phyloP scores from a whole-genome alignment of 1,140 invertebrate species.

The Globodera rostochiensis region DNA sequence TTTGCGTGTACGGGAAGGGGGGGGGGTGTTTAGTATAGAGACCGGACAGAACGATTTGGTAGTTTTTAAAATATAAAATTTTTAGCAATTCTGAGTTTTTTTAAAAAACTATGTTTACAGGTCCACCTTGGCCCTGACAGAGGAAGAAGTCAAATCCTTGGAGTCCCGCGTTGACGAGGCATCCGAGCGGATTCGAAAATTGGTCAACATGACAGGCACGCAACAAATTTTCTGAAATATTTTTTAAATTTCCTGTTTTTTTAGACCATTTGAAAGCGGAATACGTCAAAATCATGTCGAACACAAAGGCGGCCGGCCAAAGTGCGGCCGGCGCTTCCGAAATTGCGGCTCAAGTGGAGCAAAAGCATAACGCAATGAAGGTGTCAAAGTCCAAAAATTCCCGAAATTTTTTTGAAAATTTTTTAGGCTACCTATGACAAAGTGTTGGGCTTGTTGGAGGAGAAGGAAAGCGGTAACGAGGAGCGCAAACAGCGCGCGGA shows the following conservation, averaged over 20 bases:
- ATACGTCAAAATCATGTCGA: constrained; percentile 57
- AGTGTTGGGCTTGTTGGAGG: constrained; percentile 47
- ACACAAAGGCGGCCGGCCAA: constrained; percentile 41
- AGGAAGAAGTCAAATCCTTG: constrained; percentile 37
- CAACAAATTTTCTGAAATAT: background rate
- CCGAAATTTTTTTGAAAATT: background rate
- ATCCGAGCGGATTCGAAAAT: constrained; percentile 28
- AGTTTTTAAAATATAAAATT: constrained; percentile 8
- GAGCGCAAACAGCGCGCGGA: constrained; percentile 51
- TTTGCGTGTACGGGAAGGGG: too few species aligned
- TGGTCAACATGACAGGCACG: constrained; percentile 44
- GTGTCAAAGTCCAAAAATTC: constrained; percentile 20
- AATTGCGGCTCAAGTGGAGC: constrained; percentile 40
- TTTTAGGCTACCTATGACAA: constrained; percentile 51
- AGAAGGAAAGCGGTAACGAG: constrained; percentile 57
- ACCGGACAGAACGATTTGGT: background rate
- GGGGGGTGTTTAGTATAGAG: background rate
- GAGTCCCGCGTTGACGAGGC: constrained; percentile 43
- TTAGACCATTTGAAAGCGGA: constrained; percentile 50
- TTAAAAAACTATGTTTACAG: background rate
- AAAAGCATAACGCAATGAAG: constrained; percentile 44
- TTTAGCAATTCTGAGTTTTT: too few species aligned
- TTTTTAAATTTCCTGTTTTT: background rate
- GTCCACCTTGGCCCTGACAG: constrained; percentile 32
- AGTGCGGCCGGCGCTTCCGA: constrained; percentile 48